Evolutionary conservation across 2,888 invertebrate species (phyloP).

Genomic region (Choreutis nemorana): DNA sequence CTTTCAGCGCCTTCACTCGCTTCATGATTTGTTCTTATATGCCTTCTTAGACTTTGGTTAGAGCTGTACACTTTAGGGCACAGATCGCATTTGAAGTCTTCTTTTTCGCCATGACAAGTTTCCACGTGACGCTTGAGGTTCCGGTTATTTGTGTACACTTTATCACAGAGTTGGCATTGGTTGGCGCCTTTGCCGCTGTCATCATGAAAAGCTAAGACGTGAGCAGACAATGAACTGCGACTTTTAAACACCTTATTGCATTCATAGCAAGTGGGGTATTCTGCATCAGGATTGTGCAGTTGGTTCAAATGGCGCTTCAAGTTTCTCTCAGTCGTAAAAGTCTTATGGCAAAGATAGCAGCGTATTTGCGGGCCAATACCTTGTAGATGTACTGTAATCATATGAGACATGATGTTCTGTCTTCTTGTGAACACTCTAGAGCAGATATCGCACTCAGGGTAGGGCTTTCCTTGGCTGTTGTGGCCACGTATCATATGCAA

Average conservation of each 20-base stretch:
- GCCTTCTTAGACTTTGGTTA: conserved; percentile 36
- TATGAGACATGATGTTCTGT: conserved; percentile 44
- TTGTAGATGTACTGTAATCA: conserved; percentile 41
- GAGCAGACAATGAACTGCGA: conserved; percentile 28
- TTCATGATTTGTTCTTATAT: conserved; percentile 24
- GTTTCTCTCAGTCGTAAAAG: conserved; percentile 36
- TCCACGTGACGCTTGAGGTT: conserved; percentile 39
- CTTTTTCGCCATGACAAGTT: conserved; percentile 32
- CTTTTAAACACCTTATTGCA: conserved; percentile 35
- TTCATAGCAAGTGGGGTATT: conserved; percentile 33
- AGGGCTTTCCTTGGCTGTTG: conserved; percentile 28
- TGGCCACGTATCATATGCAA: conserved; percentile 35
- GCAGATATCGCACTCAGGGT: conserved; percentile 46
- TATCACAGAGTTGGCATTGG: conserved; percentile 32
- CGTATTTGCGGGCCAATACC: conserved; percentile 22
- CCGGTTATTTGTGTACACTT: conserved; percentile 32
- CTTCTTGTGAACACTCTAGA: conserved; percentile 43
- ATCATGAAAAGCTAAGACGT: conserved; percentile 29
- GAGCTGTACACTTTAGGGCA: conserved; percentile 45
- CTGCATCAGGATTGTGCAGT: conserved; percentile 32
- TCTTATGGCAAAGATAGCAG: conserved; percentile 30
- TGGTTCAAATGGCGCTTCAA: conserved; percentile 34
- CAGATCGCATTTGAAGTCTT: conserved; percentile 29
- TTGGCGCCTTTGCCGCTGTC: conserved; percentile 15
- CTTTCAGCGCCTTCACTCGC: too few relatives aligned